phyloP scores from a whole-genome alignment of 2,797 vertebrate species.

The Sylvia borin region DNA sequence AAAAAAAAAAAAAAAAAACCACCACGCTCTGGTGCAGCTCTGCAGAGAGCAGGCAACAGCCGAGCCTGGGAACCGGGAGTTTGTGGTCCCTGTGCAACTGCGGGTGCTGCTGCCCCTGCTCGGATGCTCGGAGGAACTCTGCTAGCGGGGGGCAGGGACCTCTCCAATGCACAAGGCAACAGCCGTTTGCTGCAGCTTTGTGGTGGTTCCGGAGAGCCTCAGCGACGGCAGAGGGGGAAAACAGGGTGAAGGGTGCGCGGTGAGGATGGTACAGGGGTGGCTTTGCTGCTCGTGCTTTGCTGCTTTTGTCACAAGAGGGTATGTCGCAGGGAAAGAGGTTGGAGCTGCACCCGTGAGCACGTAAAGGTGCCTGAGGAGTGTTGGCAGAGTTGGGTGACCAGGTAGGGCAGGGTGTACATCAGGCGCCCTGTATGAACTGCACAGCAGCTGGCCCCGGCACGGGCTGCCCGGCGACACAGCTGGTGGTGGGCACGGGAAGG shows the following conservation, averaged over 20 bases:
- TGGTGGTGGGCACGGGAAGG: not conserved
- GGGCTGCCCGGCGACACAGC: accelerated
- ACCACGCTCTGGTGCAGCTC: not conserved
- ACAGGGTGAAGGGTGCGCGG: accelerated
- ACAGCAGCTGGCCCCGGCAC: not conserved
- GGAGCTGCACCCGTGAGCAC: not conserved
- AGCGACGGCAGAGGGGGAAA: not conserved
- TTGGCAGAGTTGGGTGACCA: not conserved
- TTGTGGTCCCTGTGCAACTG: not conserved
- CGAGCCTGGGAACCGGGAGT: not conserved
- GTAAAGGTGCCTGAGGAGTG: not conserved
- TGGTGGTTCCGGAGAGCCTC: not conserved
- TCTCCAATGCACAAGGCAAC: not conserved
- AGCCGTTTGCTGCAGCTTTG: not conserved
- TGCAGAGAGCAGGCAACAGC: not conserved
- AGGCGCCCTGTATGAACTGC: accelerated
- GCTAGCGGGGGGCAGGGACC: not conserved
- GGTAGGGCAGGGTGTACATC: not conserved
- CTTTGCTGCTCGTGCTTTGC: not conserved
- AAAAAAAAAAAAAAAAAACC: too few relatives aligned
- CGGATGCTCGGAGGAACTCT: not conserved
- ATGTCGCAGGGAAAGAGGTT: not conserved
- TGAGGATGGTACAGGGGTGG: not conserved
- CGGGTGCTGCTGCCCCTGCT: not conserved
- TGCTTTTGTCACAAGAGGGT: not conserved